phyloP scores from a whole-genome alignment of 2,888 invertebrate genomes.

The Cabera pusaria region DNA sequence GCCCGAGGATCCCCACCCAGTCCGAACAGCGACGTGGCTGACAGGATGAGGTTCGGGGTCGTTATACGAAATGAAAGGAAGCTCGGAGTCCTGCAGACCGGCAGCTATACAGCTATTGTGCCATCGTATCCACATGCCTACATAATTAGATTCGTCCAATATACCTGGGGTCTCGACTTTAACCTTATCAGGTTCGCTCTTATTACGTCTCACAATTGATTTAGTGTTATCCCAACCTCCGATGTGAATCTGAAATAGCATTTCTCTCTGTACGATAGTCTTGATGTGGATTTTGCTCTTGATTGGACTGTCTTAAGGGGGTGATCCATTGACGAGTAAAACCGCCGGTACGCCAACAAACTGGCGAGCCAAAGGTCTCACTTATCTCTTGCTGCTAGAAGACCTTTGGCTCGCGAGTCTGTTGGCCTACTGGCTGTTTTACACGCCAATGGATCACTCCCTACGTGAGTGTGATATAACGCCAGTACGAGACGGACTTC shows the following conservation, averaged over 20 bases:
- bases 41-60: constrained; percentile 85
- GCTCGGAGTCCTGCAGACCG: constrained; percentile 84
- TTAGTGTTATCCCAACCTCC: constrained; percentile 91
- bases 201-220: constrained; percentile 88
- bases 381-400: too few relatives aligned
- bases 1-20: constrained; percentile 89
- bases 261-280: too few relatives aligned
- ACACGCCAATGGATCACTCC: too few relatives aligned
- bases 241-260: constrained; percentile 85
- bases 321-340: too few relatives aligned
- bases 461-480: too few relatives aligned
- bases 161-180: constrained; percentile 85
- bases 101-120: constrained; percentile 81
- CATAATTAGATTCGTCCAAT: constrained; percentile 84
- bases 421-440: too few relatives aligned
- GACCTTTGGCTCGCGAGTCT: too few relatives aligned
- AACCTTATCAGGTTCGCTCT: constrained; percentile 85
- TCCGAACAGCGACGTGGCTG: constrained; percentile 83
- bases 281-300: too few relatives aligned
- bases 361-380: too few relatives aligned
- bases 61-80: constrained; percentile 85
- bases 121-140: constrained; percentile 90
- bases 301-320: too few relatives aligned
- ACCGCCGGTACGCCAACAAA: too few relatives aligned
- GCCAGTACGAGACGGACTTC: too few relatives aligned